A percentile compares a stretch with the other conserved stretches of the same genome.
Conservation (phyloP, 2,888 invertebrate genomes). For the Drosophila algonquin region DNA sequence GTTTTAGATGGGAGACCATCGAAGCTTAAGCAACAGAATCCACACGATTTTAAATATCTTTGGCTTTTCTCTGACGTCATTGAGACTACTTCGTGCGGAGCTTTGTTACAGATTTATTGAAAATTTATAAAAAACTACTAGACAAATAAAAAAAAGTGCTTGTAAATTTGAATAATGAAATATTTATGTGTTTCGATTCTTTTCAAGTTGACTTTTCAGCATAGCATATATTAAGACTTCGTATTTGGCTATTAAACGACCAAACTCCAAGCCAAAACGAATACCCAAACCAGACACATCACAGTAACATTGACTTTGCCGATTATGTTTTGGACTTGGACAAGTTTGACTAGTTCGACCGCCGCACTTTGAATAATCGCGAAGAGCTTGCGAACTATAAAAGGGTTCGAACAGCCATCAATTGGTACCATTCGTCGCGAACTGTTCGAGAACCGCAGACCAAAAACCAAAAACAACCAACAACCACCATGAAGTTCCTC, state of each 20-base stretch:
- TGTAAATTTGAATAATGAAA: constrained; percentile 38
- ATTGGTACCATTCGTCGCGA: constrained; percentile 38
- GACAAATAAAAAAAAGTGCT: constrained; percentile 8
- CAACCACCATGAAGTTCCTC: constrained; percentile 73
- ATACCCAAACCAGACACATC: constrained; percentile 28
- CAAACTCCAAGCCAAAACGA: constrained; percentile 31
- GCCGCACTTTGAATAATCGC: constrained; percentile 26
- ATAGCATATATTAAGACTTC: constrained; percentile 26
- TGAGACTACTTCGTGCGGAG: neutral
- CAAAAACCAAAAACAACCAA: constrained; percentile 24
- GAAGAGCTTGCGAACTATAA: constrained; percentile 26
- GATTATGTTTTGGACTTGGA: constrained; percentile 41
- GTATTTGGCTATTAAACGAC: constrained; percentile 36
- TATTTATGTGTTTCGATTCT: constrained; percentile 40
- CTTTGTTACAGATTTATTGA: constrained; percentile 10
- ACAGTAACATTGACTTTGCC: constrained; percentile 40
- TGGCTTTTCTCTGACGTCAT: neutral
- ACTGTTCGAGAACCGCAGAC: constrained; percentile 41
- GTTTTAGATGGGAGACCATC: neutral
- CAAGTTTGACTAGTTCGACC: constrained; percentile 40
- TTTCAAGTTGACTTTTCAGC: constrained; percentile 2
- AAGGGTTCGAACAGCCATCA: constrained; percentile 23
- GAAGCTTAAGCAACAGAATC: neutral
- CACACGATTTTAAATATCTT: neutral
- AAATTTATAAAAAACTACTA: constrained; percentile 1